Conservation (phyloP, 2,888 invertebrate genomes). For the Hirtodrosophila histrioides region DNA sequence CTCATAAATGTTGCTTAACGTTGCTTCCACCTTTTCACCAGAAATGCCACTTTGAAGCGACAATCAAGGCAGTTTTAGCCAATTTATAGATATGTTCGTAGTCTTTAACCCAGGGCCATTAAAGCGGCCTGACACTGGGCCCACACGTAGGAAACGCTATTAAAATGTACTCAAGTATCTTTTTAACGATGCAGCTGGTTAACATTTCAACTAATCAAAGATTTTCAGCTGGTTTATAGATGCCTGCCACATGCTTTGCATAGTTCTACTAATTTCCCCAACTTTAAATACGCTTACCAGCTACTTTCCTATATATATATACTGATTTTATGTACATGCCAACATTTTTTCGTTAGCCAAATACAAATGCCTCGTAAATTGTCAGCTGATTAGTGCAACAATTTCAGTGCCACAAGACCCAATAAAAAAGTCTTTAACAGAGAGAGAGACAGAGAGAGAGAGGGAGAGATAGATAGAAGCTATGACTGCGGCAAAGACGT, state of each 20-base stretch:
- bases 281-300: slow-evolving; percentile 22
- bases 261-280: slow-evolving; percentile 58
- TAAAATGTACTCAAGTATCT: slow-evolving; percentile 12
- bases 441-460: slow-evolving; percentile 3
- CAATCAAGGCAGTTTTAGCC: slow-evolving; percentile 43
- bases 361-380: slow-evolving; percentile 68
- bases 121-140: slow-evolving; percentile 36
- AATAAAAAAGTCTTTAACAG: slow-evolving; percentile 46
- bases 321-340: slow-evolving; percentile 46
- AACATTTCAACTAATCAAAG: slow-evolving; percentile 71
- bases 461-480: slow-evolving; percentile 14
- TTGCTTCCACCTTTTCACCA: slow-evolving; percentile 4
- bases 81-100: slow-evolving; percentile 54
- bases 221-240: slow-evolving; percentile 34
- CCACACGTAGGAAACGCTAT: slow-evolving; percentile 30
- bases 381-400: slow-evolving; percentile 75
- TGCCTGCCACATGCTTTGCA: slow-evolving; percentile 65
- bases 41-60: slow-evolving; percentile 25
- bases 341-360: slow-evolving; percentile 44
- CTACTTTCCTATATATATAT: neutral
- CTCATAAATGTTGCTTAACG: slow-evolving; percentile 5
- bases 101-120: slow-evolving; percentile 33
- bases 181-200: slow-evolving; percentile 62
- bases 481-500: slow-evolving; percentile 8
- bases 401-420: slow-evolving; percentile 63